These are phyloP conservation scores for Thripadectes ignobilis DNA, from an alignment of 2,797 vertebrate species.

Conservation along the genomic window DNA sequence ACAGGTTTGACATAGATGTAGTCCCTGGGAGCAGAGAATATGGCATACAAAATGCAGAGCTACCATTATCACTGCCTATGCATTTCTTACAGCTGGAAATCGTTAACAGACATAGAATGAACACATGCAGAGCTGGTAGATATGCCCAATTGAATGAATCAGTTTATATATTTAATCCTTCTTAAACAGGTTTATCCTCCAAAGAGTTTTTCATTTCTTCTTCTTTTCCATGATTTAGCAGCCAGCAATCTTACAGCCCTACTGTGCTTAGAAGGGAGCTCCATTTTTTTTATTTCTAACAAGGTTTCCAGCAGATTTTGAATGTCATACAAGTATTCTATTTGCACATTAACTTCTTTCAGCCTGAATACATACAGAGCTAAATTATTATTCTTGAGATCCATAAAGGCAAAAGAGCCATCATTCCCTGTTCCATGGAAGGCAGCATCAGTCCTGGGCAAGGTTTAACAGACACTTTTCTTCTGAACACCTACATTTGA, in stretches of 20 bases:
- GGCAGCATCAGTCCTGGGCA: background rate
- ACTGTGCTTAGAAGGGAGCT: constrained; percentile 69
- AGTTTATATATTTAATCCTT: constrained; percentile 76
- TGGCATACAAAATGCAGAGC: constrained; percentile 6
- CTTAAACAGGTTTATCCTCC: constrained; percentile 75
- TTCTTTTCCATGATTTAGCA: constrained; percentile 70
- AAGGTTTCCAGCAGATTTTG: constrained; percentile 74
- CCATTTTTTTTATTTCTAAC: constrained; percentile 70
- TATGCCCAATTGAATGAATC: constrained; percentile 65
- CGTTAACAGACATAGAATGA: constrained; percentile 60
- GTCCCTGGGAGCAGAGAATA: background rate
- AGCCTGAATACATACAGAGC: constrained; percentile 37
- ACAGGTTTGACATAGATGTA: background rate
- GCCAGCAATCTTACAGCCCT: constrained; percentile 57
- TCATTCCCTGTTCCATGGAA: background rate
- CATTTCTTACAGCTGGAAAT: constrained; percentile 33
- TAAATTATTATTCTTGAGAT: constrained; percentile 45
- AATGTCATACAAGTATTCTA: constrained; percentile 68
- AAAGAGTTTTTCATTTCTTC: constrained; percentile 69
- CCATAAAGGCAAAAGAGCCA: background rate
- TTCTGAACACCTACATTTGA: background rate
- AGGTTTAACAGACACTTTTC: background rate
- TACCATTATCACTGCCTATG: background rate
- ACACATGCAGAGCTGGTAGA: constrained; percentile 65
- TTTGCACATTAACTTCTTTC: constrained; percentile 67